Evolutionary conservation across 2,888 invertebrate genomes (phyloP).

Genomic region (Ferrisia virgata): DNA sequence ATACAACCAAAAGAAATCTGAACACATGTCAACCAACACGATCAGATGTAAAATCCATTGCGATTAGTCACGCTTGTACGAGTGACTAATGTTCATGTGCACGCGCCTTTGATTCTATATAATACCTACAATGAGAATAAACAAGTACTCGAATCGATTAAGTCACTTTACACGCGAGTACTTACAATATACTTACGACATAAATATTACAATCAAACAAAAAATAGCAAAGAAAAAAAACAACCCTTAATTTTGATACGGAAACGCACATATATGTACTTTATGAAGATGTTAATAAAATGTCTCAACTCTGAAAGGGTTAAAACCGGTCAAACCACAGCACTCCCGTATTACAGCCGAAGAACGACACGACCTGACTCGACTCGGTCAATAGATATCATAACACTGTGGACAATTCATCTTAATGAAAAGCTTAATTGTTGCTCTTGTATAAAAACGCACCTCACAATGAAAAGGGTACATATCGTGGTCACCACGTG

Average conservation of each 20-base stretch:
- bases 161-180: constrained; percentile 15
- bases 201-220: neutral
- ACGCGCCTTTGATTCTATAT: constrained; percentile 32
- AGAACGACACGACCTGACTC: too few species aligned
- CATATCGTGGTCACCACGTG: neutral
- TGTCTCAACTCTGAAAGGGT: neutral
- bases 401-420: neutral
- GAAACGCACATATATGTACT: neutral
- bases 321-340: neutral
- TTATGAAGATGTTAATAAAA: neutral
- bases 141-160: neutral
- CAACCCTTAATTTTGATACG: constrained; percentile 10
- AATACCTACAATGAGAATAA: constrained; percentile 19
- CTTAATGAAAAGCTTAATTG: neutral
- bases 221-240: neutral
- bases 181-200: neutral
- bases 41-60: constrained; percentile 14
- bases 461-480: neutral
- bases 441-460: neutral
- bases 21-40: constrained; percentile 18
- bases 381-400: neutral
- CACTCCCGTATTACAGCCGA: neutral
- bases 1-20: neutral
- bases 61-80: constrained; percentile 28
- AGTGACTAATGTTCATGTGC: constrained; percentile 26